phyloP scores from a whole-genome alignment of 2,113 vertebrate genomes.

The Ctenomys sociabilis region DNA sequence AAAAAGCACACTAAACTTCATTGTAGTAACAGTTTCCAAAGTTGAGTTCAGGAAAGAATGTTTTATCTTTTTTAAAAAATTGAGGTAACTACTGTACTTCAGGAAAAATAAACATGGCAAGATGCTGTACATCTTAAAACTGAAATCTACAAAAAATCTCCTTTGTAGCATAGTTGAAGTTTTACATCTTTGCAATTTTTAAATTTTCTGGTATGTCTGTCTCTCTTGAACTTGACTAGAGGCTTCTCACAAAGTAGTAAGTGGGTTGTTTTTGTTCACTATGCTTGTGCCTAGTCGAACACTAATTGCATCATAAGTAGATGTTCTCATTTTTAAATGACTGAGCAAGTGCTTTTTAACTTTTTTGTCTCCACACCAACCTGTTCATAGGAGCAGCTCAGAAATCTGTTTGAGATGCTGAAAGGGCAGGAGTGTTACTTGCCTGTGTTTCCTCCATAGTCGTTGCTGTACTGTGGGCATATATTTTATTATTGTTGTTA shows the following conservation, averaged over 20 bases:
- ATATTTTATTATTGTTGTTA: neutral
- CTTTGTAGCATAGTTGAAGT: neutral
- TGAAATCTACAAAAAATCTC: neutral
- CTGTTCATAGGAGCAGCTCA: neutral
- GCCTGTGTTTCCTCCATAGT: neutral
- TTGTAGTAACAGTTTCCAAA: neutral
- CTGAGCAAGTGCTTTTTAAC: neutral
- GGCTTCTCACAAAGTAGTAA: neutral
- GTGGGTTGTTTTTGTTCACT: neutral
- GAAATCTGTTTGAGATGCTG: neutral
- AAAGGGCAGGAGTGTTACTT: neutral
- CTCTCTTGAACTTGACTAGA: neutral
- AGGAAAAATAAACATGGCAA: neutral
- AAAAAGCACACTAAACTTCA: conserved; percentile 3
- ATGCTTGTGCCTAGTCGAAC: neutral
- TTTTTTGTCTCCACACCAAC: neutral
- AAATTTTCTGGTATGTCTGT: neutral
- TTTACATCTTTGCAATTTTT: neutral
- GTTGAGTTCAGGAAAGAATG: conserved; percentile 37
- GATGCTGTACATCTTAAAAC: neutral
- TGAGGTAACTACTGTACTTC: neutral
- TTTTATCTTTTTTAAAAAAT: neutral
- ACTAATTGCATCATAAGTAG: neutral
- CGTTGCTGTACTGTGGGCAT: neutral
- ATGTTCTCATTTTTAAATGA: neutral